Percentiles rank a stretch among this genome's conserved stretches.
phyloP scores from a whole-genome alignment of 2,113 vertebrate genomes.

The Rafetus swinhoei region DNA sequence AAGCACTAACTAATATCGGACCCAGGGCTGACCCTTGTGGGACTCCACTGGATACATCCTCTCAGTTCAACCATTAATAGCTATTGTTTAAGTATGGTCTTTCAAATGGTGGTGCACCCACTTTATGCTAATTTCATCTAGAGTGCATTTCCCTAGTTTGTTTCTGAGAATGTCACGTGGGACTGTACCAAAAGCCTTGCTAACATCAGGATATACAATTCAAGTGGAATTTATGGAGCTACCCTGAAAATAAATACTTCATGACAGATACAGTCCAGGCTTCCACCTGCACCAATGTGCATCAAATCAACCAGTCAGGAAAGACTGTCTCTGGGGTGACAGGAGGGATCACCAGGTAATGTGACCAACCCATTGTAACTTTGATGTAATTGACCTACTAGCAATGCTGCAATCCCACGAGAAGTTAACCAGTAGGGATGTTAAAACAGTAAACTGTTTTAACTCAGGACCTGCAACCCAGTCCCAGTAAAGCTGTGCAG shows the following conservation, averaged over 20 bases:
- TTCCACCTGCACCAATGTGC: not conserved
- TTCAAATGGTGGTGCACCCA: not conserved
- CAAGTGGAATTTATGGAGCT: not conserved
- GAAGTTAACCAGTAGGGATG: not conserved
- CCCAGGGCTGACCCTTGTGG: not conserved
- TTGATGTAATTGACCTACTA: too few relatives aligned
- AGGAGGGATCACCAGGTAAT: not conserved
- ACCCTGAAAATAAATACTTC: not conserved
- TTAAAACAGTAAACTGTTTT: too few relatives aligned
- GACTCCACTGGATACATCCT: not conserved
- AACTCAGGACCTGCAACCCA: too few relatives aligned
- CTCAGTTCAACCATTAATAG: not conserved
- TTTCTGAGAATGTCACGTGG: too few relatives aligned
- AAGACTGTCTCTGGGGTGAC: not conserved
- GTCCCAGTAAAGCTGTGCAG: too few relatives aligned
- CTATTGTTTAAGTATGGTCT: not conserved
- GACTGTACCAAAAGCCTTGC: not conserved
- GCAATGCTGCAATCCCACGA: not conserved
- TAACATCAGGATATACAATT: not conserved
- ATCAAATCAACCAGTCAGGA: not conserved
- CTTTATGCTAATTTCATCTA: not conserved
- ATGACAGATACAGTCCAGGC: not conserved
- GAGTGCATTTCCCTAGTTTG: not conserved
- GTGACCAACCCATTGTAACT: not conserved
- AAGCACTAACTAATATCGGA: not conserved